phyloP scores from a whole-genome alignment of 2,888 invertebrate species.

The Ctenicera cuprea region DNA sequence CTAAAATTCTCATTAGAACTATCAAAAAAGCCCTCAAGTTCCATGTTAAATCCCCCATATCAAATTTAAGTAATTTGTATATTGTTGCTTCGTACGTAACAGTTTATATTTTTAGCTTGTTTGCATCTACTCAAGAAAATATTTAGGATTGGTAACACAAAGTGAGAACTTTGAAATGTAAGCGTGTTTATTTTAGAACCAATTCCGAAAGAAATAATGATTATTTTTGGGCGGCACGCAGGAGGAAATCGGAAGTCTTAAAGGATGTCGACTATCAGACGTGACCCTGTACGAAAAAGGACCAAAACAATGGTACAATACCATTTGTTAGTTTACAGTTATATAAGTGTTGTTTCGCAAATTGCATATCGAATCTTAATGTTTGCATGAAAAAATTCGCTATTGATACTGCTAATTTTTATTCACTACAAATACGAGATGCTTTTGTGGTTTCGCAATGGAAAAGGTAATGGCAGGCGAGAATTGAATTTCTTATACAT shows the following conservation, averaged over 20 bases:
- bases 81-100: background rate
- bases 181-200: background rate
- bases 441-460: no score
- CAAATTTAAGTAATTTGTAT: background rate
- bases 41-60: background rate
- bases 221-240: conserved; percentile 2
- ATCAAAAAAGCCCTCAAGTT: background rate
- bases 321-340: background rate
- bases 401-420: no score
- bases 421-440: no score
- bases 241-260: conserved; percentile 25
- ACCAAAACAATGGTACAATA: conserved; percentile 2
- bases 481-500: no score
- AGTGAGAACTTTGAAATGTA: no score
- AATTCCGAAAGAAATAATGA: background rate
- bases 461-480: no score
- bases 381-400: no score
- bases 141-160: conserved; percentile 1
- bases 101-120: conserved; percentile 1
- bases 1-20: background rate
- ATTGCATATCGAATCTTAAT: no score
- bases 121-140: background rate
- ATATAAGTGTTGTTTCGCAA: background rate
- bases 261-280: conserved; percentile 18
- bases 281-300: conserved; percentile 5